Evolutionary conservation across 2,113 vertebrate species (phyloP).

Genomic region (Corvus moneduloides): DNA sequence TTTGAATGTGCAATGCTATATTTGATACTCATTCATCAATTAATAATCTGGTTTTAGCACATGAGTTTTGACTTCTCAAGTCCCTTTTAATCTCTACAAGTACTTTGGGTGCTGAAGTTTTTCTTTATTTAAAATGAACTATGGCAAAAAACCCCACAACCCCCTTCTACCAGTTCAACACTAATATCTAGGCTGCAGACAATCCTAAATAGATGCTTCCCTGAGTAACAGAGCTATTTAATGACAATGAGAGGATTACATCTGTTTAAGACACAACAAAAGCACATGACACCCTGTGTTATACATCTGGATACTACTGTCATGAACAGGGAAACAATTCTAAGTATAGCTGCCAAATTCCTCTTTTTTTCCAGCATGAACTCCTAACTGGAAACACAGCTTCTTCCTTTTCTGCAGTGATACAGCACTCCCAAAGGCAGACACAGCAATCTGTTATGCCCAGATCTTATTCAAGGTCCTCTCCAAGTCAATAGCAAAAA

Average conservation of each 20-base stretch:
- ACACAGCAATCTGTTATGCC: neutral
- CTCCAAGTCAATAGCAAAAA: neutral
- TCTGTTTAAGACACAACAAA: constrained; percentile 11
- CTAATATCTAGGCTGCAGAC: neutral
- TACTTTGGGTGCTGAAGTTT: neutral
- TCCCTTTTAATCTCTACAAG: neutral
- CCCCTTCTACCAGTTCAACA: neutral
- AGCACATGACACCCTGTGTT: neutral
- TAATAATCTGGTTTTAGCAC: neutral
- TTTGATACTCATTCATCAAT: neutral
- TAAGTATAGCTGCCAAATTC: neutral
- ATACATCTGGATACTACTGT: neutral
- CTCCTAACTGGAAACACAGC: neutral
- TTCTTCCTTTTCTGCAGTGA: neutral
- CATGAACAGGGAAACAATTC: neutral
- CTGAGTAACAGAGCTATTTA: neutral
- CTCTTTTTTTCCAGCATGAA: neutral
- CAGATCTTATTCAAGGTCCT: neutral
- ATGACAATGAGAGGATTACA: neutral
- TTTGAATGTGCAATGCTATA: neutral
- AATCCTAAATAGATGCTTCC: neutral
- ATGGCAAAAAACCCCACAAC: neutral
- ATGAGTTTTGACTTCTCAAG: neutral
- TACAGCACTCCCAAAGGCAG: neutral
- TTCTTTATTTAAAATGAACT: neutral